Evolutionary conservation across 2,888 invertebrate species (phyloP), one percentile per base, ranked within the genome.

Genomic region (Agonopterix heracliana): DNA sequence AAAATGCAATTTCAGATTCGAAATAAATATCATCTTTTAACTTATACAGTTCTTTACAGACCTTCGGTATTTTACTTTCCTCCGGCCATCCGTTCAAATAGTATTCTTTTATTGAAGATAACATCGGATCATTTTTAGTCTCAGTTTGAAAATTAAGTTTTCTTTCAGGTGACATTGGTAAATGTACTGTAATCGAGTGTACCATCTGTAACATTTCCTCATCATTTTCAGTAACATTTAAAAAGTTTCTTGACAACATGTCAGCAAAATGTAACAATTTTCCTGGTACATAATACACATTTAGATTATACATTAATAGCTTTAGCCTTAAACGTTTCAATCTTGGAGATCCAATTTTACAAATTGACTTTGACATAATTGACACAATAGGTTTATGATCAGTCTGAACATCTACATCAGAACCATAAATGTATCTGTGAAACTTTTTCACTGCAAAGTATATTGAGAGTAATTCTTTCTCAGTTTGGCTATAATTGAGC

Each of bases 161-260:
- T 34, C 49, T 51, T 46, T 54, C 51, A 9, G 36, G 41, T 34
- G 47, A 41, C 51, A 54, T 51, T 14, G 51, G 53, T 48, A 53
- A 49, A 41, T 54, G 41, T 12, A 41, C 35, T 17, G 51, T 46
- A 1, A 54, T 46, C n/a, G 51, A 36, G n/a, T 54, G 51, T 11
- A 51, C 51, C 49, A 54, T 50, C 40, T 54, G 40, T 36, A 46
- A 44, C 47, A 54, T 54, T 17, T 54, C 51, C 9, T 34, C 12
- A 41, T 54, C 54, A 36, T 34, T n/a, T 10, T 54, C 54, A 13
- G 45, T 43, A 9, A 14, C 17, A 12, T 40, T 45, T 34, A 49
- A 12, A 34, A 43, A 50, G n/a, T 35, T 35, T 35, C 4, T 35
- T 8, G 35, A 35, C 9, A 35, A 35, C 35, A 35, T 35, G 9